phyloP scores from a whole-genome alignment of 1,140 invertebrate genomes.

The Agrypnia vestita region DNA sequence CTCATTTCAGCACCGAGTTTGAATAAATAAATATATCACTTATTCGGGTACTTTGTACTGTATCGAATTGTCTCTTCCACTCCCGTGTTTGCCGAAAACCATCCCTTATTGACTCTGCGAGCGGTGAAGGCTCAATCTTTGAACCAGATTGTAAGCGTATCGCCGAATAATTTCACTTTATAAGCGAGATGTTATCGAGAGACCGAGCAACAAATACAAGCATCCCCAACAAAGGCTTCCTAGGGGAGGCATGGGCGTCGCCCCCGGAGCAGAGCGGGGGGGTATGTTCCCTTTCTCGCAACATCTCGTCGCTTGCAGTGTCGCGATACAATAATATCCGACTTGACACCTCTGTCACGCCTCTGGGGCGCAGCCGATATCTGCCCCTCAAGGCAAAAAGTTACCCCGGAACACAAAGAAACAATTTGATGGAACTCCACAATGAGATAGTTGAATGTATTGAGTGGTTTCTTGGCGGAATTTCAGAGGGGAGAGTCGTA shows the following conservation, averaged over 20 bases:
- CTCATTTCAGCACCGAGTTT: too few species aligned
- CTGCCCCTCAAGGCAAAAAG: constrained; percentile 26
- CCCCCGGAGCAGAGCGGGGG: constrained; percentile 16
- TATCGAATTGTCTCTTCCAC: too few species aligned
- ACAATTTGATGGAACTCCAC: constrained; percentile 42
- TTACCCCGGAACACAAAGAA: constrained; percentile 33
- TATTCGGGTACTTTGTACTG: too few species aligned
- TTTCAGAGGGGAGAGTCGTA: constrained; percentile 7
- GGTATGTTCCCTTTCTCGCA: constrained; percentile 55
- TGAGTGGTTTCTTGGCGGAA: constrained; percentile 24
- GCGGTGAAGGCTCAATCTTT: not conserved
- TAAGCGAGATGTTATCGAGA: constrained; percentile 40
- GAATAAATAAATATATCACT: too few species aligned
- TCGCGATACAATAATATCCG: constrained; percentile 59
- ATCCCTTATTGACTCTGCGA: too few species aligned
- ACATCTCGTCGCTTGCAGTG: constrained; percentile 59
- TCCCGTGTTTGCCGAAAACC: too few species aligned
- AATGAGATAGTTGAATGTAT: constrained; percentile 36
- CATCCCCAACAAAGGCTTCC: constrained; percentile 6
- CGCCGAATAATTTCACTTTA: constrained; percentile 34
- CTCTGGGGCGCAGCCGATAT: constrained; percentile 50
- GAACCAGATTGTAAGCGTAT: not conserved
- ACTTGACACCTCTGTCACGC: constrained; percentile 54
- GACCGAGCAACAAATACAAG: constrained; percentile 42
- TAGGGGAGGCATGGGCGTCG: constrained; percentile 2